Percentiles rank a stretch among this genome's conserved stretches.
phyloP scores from a whole-genome alignment of 2,797 vertebrate genomes.

The Cephalopachus bancanus region DNA sequence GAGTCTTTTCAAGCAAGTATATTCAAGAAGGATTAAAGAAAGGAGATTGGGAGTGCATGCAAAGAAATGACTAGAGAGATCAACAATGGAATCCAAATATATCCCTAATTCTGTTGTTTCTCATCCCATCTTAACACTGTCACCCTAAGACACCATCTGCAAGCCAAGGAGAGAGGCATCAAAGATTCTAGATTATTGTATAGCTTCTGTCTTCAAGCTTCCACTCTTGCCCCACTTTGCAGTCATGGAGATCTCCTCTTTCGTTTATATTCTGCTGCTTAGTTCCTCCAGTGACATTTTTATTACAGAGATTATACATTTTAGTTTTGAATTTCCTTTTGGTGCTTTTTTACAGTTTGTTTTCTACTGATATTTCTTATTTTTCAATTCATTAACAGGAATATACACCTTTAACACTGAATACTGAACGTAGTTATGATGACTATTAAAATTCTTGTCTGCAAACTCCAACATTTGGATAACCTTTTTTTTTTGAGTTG shows the following conservation, averaged over 20 bases:
- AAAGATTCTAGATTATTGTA: not conserved
- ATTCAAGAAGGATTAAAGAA: not conserved
- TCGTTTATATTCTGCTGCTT: not conserved
- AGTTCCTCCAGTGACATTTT: not conserved
- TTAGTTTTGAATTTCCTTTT: not conserved
- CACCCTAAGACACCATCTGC: not conserved
- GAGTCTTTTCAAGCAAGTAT: not conserved
- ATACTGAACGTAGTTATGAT: not conserved
- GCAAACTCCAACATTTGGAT: not conserved
- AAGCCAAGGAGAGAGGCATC: too few species aligned
- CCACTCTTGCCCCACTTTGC: too few species aligned
- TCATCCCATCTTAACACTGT: not conserved
- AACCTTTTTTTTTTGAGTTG: too few species aligned
- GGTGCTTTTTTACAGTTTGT: not conserved
- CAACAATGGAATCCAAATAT: not conserved
- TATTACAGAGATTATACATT: not conserved
- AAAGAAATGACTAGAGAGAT: not conserved
- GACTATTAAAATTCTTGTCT: not conserved
- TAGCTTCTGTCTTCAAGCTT: not conserved
- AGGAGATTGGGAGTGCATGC: not conserved
- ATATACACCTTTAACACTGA: not conserved
- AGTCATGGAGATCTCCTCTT: not conserved
- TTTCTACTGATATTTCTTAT: not conserved
- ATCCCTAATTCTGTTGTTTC: not conserved
- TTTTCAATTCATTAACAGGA: not conserved